Conservation (phyloP, 2,113 vertebrate species). For the Neopipo cinnamomea region DNA sequence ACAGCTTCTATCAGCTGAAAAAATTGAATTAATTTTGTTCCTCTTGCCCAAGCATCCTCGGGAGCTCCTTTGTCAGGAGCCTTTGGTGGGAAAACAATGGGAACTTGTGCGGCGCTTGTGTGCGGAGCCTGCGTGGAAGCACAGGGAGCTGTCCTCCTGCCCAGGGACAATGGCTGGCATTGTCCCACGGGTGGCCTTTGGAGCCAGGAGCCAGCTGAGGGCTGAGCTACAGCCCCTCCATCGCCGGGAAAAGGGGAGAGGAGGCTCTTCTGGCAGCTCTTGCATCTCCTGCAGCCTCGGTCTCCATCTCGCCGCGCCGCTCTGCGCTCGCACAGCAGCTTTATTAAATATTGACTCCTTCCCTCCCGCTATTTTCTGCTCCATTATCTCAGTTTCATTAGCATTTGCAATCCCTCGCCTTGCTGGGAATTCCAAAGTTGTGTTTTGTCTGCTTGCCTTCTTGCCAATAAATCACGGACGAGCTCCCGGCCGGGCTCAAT, state of each 20-base stretch:
- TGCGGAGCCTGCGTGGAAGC: not conserved
- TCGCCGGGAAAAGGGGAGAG: fast-evolving
- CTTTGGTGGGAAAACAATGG: not conserved
- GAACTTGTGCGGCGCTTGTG: not conserved
- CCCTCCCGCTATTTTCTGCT: slow-evolving; percentile 17
- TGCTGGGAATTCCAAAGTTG: not conserved
- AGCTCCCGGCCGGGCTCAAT: not conserved
- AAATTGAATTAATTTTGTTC: not conserved
- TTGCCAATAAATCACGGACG: not conserved
- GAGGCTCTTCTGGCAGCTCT: not conserved
- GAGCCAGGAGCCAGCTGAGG: not conserved
- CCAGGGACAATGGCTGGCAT: not conserved
- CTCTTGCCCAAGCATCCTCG: not conserved
- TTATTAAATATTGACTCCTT: slow-evolving; percentile 35
- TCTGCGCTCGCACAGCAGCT: not conserved
- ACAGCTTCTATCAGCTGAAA: not conserved
- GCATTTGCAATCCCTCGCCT: not conserved
- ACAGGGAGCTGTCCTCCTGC: not conserved
- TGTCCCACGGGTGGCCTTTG: not conserved
- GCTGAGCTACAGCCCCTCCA: not conserved
- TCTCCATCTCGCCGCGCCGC: not conserved
- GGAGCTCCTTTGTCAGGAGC: not conserved
- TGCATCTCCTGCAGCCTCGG: not conserved
- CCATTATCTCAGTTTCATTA: slow-evolving; percentile 30
- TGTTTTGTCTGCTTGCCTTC: not conserved